Evolutionary conservation across 2,888 invertebrate genomes (phyloP), one percentile per base, ranked within the genome.

Genomic region (Ferrisia virgata): DNA sequence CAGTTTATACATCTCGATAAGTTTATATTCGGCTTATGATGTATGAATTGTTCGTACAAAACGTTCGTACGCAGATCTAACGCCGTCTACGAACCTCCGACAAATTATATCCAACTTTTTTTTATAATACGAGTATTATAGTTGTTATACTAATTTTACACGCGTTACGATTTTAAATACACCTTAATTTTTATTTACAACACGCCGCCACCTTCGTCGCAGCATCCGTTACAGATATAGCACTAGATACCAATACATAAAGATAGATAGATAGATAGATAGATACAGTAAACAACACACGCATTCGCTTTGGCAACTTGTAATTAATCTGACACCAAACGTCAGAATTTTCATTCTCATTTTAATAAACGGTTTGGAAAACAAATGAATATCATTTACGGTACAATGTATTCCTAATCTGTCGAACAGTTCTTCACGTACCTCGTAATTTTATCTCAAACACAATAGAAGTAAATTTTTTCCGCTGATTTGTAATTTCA

Each of bases 121-220:
- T 25, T 6, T 40, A 40, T 40, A 13, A 18, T 18, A 4, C 9
- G 25, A 25, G 58, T 76, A 53, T 47, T 11, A 18, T n/a, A 25
- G 36, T 76, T 33, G 72, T 18, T 76, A n/a, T n/a, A 36, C 36
- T 76, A 76, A 76, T 76, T 76, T 76, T 76, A 28, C 72, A 76
- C 72, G 72, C 72, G 72, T 76, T 36, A 3, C 11, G 33, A 33
- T 76, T 36, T 36, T 28, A 76, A 76, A 76, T 36, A 76, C 72
- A 76, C 72, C 72, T 76, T 76, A 33, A 76, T 76, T 76, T 76
- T 76, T 76, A 76, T 76, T 64, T 64, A 64, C 64, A 64, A 64
- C 64, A 4, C 22, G 47, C n/a, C 15, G 22, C 47, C 47, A 9
- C 8, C 28, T 25, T 15, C 31, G 28, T 28, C 13, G 13, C 28